Conservation (phyloP, 2,797 vertebrate genomes). For the Sebastes itinus region DNA sequence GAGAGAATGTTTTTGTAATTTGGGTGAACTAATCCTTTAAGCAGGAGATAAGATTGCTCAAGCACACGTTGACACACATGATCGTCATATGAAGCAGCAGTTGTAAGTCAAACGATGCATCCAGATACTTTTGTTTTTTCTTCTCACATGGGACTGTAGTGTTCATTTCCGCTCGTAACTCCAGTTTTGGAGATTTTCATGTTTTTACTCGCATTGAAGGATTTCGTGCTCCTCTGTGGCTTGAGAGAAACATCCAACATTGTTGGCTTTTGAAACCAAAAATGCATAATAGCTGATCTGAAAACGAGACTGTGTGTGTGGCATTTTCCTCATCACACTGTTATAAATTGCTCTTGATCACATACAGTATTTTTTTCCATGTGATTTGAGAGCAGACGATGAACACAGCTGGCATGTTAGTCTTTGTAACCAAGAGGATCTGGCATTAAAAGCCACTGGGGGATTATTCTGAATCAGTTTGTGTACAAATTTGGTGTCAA, state of each 20-base stretch:
- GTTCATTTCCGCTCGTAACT: constrained; percentile 15
- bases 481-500: not conserved
- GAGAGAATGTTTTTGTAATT: not conserved
- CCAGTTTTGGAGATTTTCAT: constrained; percentile 19
- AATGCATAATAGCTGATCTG: not conserved
- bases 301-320: not conserved
- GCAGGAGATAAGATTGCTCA: not conserved
- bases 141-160: not conserved
- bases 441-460: not conserved
- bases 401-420: not conserved
- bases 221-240: constrained; percentile 21
- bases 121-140: not conserved
- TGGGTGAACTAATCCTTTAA: constrained; percentile 5
- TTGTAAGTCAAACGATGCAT: not conserved
- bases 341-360: not conserved
- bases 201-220: constrained; percentile 13
- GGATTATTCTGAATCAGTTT: not conserved
- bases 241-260: constrained; percentile 10
- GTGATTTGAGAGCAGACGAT: not conserved
- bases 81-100: not conserved
- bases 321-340: not conserved
- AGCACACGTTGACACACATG: not conserved
- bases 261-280: not conserved
- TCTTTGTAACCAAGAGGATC: not conserved
- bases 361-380: not conserved